Evolutionary conservation across 2,888 invertebrate genomes (phyloP), one percentile per base, ranked within the genome.

Genomic region (Ptychoptera contaminata): DNA sequence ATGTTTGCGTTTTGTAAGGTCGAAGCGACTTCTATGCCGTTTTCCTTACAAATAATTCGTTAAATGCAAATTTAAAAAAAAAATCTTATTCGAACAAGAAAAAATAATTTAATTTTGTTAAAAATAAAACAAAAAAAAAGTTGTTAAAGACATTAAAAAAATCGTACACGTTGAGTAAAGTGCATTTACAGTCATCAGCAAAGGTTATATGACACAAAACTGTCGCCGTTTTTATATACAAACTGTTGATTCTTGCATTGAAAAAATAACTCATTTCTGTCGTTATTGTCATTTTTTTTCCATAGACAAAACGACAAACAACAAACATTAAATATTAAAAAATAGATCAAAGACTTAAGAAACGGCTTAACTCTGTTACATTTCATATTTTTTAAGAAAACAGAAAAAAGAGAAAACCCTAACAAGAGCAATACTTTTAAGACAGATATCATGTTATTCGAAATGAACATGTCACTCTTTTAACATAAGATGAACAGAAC

Each of bases 181-280:
- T 40, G 40, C 40, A 40, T 40, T 40, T 40, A 40, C 40, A 40
- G 14, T 40, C 40, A 9, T n/a, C 1, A 9, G 7, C 37, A 11
- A 37, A 6, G 15, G 16, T 37, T 9, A 16, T 12, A 16, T 16
- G 11, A 37, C 37, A 8, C 10, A 16, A 5, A 14, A n/a, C 7
- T 12, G 7, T 12, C 35, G 14, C n/a, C 14, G 8, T 7, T 12
- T 12, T n/a, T n/a, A n/a, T 8, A 12, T 35, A 35, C 7, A 12
- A 35, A 35, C 8, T 12, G 35, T 1, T 9, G n/a, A 14, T 35
- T 12, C 35, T 35, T 35, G 8, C 1, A 12, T 12, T 35, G 1
- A 35, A 11, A 8, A 35, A 9, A 2, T 14, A 35, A 12, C n/a
- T 14, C 10, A 35, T 37, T 37, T 5, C 37, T 23, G 23, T 23